Percentiles rank a stretch among this genome's conserved stretches.
Evolutionary conservation across 1,140 invertebrate species (phyloP).

Genomic region (Carcinoscorpius rotundicauda): DNA sequence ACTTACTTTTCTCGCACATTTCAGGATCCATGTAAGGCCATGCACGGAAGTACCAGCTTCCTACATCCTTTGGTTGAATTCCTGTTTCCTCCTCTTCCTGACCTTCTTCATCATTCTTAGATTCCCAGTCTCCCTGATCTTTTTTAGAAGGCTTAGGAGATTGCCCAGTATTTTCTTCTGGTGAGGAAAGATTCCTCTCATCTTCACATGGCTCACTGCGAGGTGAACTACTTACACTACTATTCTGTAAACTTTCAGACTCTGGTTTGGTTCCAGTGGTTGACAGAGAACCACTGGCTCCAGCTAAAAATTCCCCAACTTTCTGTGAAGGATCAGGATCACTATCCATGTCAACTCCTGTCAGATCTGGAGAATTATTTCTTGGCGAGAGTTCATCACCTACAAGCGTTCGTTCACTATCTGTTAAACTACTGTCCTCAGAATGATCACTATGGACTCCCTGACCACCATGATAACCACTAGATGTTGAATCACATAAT

Average conservation of each 20-base stretch:
- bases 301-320: constrained; percentile 10
- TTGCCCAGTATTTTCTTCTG: constrained; percentile 22
- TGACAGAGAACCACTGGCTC: constrained; percentile 27
- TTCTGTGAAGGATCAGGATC: constrained; percentile 40
- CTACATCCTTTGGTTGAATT: neutral
- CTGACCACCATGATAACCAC: constrained; percentile 13
- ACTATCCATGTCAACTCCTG: constrained; percentile 33
- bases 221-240: constrained; percentile 35
- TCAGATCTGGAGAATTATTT: constrained; percentile 23
- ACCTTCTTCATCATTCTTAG: neutral
- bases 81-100: neutral
- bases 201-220: constrained; percentile 17
- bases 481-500: constrained; percentile 8
- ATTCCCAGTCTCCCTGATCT: neutral
- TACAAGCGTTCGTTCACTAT: constrained; percentile 45
- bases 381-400: constrained; percentile 15
- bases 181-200: constrained; percentile 27
- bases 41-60: constrained; percentile 30
- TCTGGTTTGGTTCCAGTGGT: constrained; percentile 24
- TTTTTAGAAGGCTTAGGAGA: neutral
- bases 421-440: constrained; percentile 62
- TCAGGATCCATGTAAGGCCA: constrained; percentile 24
- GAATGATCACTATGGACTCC: constrained; percentile 51
- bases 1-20: constrained; percentile 29
- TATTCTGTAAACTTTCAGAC: constrained; percentile 9